Conservation (phyloP, 2,113 vertebrate genomes). For the Neolamprologus hecqui region DNA sequence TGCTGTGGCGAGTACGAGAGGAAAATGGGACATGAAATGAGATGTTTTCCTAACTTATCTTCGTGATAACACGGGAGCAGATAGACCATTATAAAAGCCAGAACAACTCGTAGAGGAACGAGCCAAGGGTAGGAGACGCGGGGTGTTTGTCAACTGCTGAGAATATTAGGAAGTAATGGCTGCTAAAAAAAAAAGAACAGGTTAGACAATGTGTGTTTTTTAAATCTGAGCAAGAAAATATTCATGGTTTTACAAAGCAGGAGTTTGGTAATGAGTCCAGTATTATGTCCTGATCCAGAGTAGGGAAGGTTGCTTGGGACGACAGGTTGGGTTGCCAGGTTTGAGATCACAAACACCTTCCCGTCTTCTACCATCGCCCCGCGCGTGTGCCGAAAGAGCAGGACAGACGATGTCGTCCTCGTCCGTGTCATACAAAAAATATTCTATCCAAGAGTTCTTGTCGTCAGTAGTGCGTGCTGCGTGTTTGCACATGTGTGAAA, state of each 20-base stretch:
- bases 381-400: conserved; percentile 47
- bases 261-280: not conserved
- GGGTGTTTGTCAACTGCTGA: not conserved
- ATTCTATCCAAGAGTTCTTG: conserved; percentile 54
- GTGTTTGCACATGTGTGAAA: conserved; percentile 20
- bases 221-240: not conserved
- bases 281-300: conserved; percentile 28
- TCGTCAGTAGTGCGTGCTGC: conserved; percentile 57
- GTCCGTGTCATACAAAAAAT: conserved; percentile 56
- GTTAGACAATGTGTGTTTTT: not conserved
- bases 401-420: conserved; percentile 9
- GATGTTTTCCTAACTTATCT: conserved; percentile 28
- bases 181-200: not conserved
- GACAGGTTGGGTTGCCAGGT: conserved; percentile 14
- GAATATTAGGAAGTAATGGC: not conserved
- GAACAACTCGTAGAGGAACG: conserved; percentile 15
- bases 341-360: conserved; percentile 29
- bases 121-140: not conserved
- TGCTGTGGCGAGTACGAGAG: not conserved
- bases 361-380: conserved; percentile 43
- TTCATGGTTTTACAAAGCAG: not conserved
- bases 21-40: conserved; percentile 37
- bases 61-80: conserved; percentile 6
- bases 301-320: not conserved
- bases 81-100: conserved; percentile 1